A percentile compares a stretch with the other conserved stretches of the same genome.
phyloP scores from a whole-genome alignment of 2,113 vertebrate genomes.

The Lasiurus borealis region DNA sequence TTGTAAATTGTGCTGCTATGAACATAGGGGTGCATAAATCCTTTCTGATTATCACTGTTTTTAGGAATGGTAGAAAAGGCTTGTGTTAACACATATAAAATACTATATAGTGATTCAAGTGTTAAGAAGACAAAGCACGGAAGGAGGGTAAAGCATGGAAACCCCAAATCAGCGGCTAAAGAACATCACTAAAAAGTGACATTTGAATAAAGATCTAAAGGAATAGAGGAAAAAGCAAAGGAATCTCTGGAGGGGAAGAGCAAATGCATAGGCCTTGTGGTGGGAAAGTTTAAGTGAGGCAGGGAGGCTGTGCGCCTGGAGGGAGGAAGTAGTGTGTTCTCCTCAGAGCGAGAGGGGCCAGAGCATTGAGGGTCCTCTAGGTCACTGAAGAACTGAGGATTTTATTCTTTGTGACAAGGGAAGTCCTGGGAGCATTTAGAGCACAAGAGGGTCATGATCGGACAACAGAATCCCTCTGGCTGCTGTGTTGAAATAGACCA shows the following conservation, averaged over 20 bases:
- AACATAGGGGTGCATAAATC: too few relatives aligned
- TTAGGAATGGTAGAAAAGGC: neutral
- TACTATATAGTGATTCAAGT: neutral
- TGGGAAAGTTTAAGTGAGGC: neutral
- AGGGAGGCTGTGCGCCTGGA: neutral
- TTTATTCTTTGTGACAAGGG: neutral
- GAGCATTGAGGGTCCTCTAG: rapidly evolving
- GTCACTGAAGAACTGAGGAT: neutral
- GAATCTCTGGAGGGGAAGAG: neutral
- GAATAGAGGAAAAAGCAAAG: neutral
- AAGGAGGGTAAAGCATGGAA: neutral
- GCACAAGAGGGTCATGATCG: neutral
- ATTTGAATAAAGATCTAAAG: neutral
- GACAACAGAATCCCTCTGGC: neutral
- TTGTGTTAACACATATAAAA: neutral
- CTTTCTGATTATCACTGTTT: neutral
- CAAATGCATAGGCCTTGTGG: neutral
- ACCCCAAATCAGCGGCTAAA: neutral
- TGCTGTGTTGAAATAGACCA: neutral
- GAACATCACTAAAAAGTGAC: neutral
- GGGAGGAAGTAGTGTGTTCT: neutral
- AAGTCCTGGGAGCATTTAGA: neutral
- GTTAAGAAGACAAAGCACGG: neutral
- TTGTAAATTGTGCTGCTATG: too few relatives aligned
- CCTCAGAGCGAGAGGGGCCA: rapidly evolving